phyloP scores from a whole-genome alignment of 2,113 vertebrate species.

The Rutilus rutilus region DNA sequence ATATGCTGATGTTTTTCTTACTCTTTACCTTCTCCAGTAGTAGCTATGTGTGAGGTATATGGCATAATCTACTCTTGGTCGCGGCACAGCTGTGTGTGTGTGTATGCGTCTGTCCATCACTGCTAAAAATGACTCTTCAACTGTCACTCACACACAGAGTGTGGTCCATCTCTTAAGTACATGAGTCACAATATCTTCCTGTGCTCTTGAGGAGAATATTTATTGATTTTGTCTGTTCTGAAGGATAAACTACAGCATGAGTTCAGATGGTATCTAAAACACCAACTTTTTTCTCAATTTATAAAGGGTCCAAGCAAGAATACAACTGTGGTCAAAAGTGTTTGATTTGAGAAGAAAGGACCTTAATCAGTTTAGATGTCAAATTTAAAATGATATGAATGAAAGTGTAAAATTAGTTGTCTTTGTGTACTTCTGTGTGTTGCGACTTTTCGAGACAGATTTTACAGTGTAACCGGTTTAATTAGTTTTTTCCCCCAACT shows the following conservation, averaged over 20 bases:
- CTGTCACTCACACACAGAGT: constrained; percentile 32
- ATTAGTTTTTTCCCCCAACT: background rate
- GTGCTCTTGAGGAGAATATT: background rate
- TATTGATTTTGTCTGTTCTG: constrained; percentile 14
- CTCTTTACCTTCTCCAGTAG: background rate
- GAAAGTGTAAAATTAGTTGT: background rate
- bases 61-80: background rate
- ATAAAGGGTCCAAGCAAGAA: background rate
- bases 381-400: background rate
- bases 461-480: background rate
- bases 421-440: background rate
- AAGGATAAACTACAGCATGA: background rate
- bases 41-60: background rate
- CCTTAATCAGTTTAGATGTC: background rate
- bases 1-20: background rate
- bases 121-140: constrained; percentile 22
- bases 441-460: background rate
- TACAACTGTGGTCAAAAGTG: background rate
- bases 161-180: constrained; percentile 26
- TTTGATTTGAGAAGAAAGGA: background rate
- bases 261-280: background rate
- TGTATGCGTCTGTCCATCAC: background rate
- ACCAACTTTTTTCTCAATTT: too few species aligned
- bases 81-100: background rate
- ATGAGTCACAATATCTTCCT: constrained; percentile 13